Evolutionary conservation across 2,113 vertebrate genomes (phyloP).

Genomic region (Brienomyrus brachyistius): DNA sequence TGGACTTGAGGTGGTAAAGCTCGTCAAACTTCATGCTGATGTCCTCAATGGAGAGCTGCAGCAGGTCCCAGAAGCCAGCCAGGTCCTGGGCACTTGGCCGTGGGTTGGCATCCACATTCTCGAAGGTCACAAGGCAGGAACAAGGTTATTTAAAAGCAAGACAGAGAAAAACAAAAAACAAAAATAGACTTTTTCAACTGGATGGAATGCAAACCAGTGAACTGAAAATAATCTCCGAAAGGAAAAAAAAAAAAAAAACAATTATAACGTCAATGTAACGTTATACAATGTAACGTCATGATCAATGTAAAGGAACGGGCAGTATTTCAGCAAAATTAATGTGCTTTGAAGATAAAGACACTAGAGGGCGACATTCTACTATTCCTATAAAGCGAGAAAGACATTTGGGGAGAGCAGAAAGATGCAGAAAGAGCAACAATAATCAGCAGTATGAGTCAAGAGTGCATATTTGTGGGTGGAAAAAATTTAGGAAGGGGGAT

Average conservation of each 20-base stretch:
- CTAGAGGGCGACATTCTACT: constrained; percentile 9
- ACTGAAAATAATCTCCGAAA: neutral
- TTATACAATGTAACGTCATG: no score
- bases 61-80: constrained; percentile 97
- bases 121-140: neutral
- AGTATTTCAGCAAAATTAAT: neutral
- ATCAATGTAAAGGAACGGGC: neutral
- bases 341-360: neutral
- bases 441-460: neutral
- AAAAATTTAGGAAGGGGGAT: neutral
- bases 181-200: neutral
- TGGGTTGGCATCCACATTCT: constrained; percentile 65
- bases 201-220: neutral
- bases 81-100: constrained; percentile 93
- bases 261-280: neutral
- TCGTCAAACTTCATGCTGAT: constrained; percentile 99
- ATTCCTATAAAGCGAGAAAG: neutral
- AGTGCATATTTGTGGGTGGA: neutral
- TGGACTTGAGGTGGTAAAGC: constrained; percentile 91
- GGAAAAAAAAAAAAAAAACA: neutral
- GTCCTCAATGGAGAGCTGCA: constrained; percentile 95
- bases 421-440: neutral
- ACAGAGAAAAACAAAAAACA: neutral
- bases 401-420: neutral
- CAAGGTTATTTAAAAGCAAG: neutral